Evolutionary conservation across 2,113 vertebrate genomes (phyloP).

Genomic region (Psettodes erumei): DNA sequence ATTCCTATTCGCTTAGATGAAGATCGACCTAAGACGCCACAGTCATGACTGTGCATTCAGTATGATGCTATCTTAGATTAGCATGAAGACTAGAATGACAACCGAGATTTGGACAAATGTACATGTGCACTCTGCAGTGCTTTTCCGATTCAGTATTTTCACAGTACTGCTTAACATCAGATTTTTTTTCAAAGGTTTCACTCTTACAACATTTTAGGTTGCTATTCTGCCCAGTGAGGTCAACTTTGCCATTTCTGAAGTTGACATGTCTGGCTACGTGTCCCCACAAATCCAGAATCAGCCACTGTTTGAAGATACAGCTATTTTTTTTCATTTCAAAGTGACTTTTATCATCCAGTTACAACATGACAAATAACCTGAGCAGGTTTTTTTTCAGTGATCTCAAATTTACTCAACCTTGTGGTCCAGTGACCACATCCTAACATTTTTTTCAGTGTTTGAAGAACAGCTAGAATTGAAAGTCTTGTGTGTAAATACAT

Average conservation of each 20-base stretch:
- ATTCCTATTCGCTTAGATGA: not conserved
- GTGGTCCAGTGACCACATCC: slow-evolving; percentile 43
- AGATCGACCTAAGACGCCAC: too few relatives aligned
- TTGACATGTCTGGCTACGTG: not conserved
- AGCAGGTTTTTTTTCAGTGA: not conserved
- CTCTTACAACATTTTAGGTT: not conserved
- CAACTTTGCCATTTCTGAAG: not conserved
- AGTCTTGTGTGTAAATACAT: slow-evolving; percentile 80
- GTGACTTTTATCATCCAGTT: slow-evolving; percentile 17
- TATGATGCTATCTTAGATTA: too few relatives aligned
- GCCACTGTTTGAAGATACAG: not conserved
- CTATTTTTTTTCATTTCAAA: slow-evolving; percentile 8
- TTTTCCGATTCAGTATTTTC: too few relatives aligned
- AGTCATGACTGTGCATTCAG: too few relatives aligned
- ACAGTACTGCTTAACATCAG: too few relatives aligned
- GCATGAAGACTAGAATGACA: not conserved
- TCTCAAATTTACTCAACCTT: slow-evolving; percentile 15
- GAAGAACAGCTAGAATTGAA: slow-evolving; percentile 47
- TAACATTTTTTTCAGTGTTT: slow-evolving; percentile 20
- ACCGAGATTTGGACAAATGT: not conserved
- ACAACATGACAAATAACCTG: slow-evolving; percentile 20
- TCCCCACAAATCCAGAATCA: slow-evolving; percentile 2
- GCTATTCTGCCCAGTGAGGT: not conserved
- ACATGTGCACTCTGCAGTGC: not conserved
- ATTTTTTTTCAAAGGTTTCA: too few relatives aligned